Conservation (phyloP, 2,797 vertebrate genomes). For the Oceanodroma leucorhoa region DNA sequence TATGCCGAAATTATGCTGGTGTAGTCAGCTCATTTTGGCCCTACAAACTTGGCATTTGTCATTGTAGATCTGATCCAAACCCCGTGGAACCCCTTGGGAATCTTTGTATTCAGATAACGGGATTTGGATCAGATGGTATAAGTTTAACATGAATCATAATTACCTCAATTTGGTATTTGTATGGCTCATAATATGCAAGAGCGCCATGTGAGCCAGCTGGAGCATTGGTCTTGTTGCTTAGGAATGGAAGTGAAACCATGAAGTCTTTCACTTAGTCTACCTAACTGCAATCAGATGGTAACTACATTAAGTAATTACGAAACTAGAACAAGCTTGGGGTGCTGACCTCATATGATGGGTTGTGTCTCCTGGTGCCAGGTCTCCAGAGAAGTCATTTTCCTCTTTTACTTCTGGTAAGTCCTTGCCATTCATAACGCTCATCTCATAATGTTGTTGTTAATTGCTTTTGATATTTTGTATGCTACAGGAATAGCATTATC, state of each 20-base stretch:
- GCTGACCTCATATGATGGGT: background rate
- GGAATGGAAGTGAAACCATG: background rate
- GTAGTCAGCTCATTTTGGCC: conserved; percentile 9
- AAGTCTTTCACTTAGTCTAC: background rate
- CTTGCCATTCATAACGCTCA: background rate
- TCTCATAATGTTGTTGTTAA: background rate
- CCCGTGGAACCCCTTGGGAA: background rate
- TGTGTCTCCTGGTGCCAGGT: background rate
- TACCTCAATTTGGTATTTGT: background rate
- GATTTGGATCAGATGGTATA: background rate
- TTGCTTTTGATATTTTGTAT: background rate
- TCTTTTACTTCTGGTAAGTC: background rate
- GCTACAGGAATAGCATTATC: background rate
- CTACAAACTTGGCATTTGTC: background rate
- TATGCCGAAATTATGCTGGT: background rate
- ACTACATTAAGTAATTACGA: background rate
- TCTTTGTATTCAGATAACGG: background rate
- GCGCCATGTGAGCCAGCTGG: background rate
- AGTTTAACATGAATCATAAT: conserved; percentile 20
- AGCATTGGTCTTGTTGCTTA: background rate
- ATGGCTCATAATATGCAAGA: background rate
- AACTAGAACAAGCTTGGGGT: background rate
- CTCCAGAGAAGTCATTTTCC: background rate
- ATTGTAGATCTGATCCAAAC: background rate
- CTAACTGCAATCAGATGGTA: background rate